Evolutionary conservation across 2,888 invertebrate genomes (phyloP), one percentile per base, ranked within the genome.

Genomic region (Tubulanus polymorphus): DNA sequence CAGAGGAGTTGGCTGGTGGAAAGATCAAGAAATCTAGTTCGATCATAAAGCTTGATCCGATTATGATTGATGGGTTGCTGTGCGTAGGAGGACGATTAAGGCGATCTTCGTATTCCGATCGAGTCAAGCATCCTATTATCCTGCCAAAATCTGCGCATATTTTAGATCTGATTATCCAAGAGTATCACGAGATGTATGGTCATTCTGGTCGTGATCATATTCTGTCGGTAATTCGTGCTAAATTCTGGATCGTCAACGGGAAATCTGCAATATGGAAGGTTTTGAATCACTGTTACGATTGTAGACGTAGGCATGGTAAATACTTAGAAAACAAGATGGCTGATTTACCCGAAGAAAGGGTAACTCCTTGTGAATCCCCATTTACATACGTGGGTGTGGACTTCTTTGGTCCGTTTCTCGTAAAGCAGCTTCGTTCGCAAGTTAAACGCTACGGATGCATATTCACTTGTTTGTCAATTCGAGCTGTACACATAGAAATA

Each of bases 371-470:
- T 18, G 37, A 46, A 12, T 12, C 51, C 8, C 47, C 51, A 10
- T 51, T 51, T 46, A n/a, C 15, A 10, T 8, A 25, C n/a, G 27
- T 49, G 6, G 52, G 52, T 15, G 23, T 52, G 46, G 52, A 52
- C 48, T 50, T 18, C 48, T 52, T 52, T 27, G 52, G 51, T n/a
- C 51, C 51, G n/a, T 46, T 48, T 46, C 8, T 51, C 10, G 51
- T 45, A 18, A 51, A 51, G 20, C 8, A 15, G 47, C 37, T 32
- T 12, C 51, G 51, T 6, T 35, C 46, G 18, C 46, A 45, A 46
- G 41, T 47, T 18, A 51, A 51, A n/a, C n/a, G n/a, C n/a, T n/a
- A n/a, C n/a, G n/a, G n/a, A n/a, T n/a, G n/a, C n/a, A n/a, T n/a
- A n/a, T 51, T 51, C 45, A 51, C 51, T 18, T 51, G 51, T 51